Base-by-base conservation (phyloP, 2,797 vertebrate genomes). In the Pempheris klunzingeri region DNA sequence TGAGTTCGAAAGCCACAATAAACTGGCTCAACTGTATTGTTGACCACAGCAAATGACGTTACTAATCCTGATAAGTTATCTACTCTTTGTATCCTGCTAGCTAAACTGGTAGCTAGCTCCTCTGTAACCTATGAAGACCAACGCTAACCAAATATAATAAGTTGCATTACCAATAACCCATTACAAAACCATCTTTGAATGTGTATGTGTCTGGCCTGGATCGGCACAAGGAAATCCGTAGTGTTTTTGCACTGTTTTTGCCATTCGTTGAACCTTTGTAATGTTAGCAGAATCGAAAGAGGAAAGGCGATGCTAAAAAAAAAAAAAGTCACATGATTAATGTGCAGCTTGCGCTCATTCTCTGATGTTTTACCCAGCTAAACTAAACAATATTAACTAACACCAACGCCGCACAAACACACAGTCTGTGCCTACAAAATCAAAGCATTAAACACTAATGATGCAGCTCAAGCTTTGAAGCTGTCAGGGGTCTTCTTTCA, bases 241-340 rank as follows among this genome's bases (percentile, higher is more conserved):
- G 22, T 13, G 34, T 5, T 14, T 9, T 10, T 0, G 6, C 13
- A 12, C 18, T 11, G 14, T 15, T 11, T 2, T n/a, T 28, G 18
- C 17, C 32, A 4, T 9, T 39, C 3, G 10, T 5, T 50, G n/a
- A 41, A 32, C 14, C n/a, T 8, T 58, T 43, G 22, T 30, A 5
- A 26, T 2, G 13, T 36, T 24, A 38, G 46, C 15, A 38, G 8
- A n/a, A 14, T 39, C 1, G 61, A 53, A 77, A 61, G 34, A 73
- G 49, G 30, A 10, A 26, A 17, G 11, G 7, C 1, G 49, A 59
- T 32, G 58, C 46, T 69, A 32, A 32, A 32, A 32, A 32, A n/a
- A n/a, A 39, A 54, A 58, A 22, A 65, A 57, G 74, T 91, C 88
- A 88, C 71, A 81, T 85, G 85, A 88, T 78, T 1, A 36, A 43